Percentiles rank a stretch among this genome's conserved stretches.
These are phyloP conservation scores for Saguinus midas DNA, from an alignment of 2,113 vertebrate genomes.

Conservation along the genomic window DNA sequence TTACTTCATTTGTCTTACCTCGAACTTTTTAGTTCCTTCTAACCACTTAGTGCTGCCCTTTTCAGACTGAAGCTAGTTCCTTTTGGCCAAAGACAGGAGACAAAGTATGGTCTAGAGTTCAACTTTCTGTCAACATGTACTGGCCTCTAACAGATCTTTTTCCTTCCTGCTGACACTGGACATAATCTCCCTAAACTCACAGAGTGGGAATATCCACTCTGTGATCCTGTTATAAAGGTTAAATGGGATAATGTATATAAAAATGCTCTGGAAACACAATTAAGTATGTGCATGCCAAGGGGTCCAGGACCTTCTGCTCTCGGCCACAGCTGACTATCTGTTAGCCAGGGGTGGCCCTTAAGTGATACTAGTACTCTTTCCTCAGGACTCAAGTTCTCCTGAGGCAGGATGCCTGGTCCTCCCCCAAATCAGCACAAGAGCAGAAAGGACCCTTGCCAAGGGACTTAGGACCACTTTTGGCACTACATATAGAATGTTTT, in stretches of 20 bases:
- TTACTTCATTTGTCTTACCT: not conserved
- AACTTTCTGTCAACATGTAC: not conserved
- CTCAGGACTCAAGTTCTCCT: not conserved
- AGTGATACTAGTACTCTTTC: not conserved
- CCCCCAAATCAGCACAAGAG: not conserved
- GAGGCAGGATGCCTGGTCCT: not conserved
- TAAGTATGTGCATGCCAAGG: not conserved
- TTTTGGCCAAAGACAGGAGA: not conserved
- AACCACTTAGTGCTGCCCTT: not conserved
- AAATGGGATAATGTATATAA: not conserved
- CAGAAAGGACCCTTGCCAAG: not conserved
- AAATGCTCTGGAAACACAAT: not conserved
- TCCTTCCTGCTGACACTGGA: not conserved
- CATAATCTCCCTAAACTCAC: not conserved
- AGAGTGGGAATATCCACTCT: not conserved
- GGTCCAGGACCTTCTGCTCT: not conserved
- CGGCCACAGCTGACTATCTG: not conserved
- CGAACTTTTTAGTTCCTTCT: not conserved
- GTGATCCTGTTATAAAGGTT: not conserved
- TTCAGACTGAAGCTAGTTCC: not conserved
- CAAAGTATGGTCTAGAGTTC: not conserved
- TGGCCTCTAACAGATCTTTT: not conserved
- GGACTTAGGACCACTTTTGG: not conserved
- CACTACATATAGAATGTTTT: not conserved
- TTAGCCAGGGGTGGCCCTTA: not conserved